Base-by-base conservation (phyloP, 2,797 vertebrate species). In the Schizopygopsis malacanthus region DNA sequence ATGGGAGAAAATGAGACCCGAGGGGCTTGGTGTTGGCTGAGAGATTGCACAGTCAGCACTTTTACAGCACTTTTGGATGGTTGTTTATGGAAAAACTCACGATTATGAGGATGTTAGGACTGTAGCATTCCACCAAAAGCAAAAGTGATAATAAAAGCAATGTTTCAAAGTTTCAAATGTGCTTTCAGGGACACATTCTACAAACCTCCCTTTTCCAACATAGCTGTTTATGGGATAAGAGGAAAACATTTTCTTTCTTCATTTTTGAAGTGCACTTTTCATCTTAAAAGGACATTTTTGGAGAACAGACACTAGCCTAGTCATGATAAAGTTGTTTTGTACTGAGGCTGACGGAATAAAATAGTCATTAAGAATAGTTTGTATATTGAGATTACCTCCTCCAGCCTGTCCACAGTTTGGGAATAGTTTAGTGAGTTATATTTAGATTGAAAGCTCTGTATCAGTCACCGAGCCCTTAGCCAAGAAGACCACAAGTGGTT, bases 341-440 rank as follows among this genome's bases (percentile, higher is more conserved):
- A 56, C 9, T 45, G 6, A 33, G 18, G 39, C 18, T 79, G 52
- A 72, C 54, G 65, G 52, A 41, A 18, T 61, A 16, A 67, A 71
- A 28, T 72, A 28, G 9, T 69, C 15, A 77, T 63, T 79, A 37
- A 22, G 50, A 22, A 15, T 45, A 10, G 72, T 79, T 54, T 45
- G 50, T 78, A 12, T 71, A 43, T 79, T 79, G 39, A 56, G 13
- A 67, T 54, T 56, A 22, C 8, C 54, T 47, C 22, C 41, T 67
- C 3, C 10, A 28, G 11, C 8, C 39, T 88, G 69, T 67, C 82
- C 85, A 45, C 41, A 77, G 86, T 86, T 54, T 87, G 86, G 89
- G 73, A 89, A 89, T 67, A 56, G 81, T 83, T n/a, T 73, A 54
- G 71, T 47, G 83, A 90, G 92, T 92, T 88, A 80, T 87, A 91